These are phyloP conservation scores for Gasterosteus aculeatus DNA, from an alignment of 2,113 vertebrate species.

Conservation along the genomic window DNA sequence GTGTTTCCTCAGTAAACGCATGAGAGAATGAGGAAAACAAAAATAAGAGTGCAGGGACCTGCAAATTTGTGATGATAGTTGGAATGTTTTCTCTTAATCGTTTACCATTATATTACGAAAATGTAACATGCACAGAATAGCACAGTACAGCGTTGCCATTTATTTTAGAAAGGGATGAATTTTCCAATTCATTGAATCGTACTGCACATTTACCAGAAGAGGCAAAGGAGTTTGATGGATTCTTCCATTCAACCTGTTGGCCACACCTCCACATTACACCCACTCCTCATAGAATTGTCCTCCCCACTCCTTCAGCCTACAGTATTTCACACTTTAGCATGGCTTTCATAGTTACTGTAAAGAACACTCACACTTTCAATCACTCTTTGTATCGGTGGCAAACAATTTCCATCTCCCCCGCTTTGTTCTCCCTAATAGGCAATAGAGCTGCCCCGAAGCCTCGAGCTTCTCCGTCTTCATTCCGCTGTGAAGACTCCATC, in stretches of 20 bases:
- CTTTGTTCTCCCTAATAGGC: constrained; percentile 66
- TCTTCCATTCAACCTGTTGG: constrained; percentile 67
- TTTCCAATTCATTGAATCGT: constrained; percentile 59
- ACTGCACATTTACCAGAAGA: constrained; percentile 56
- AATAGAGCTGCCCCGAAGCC: constrained; percentile 60
- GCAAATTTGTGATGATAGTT: background rate
- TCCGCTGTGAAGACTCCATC: constrained; percentile 76
- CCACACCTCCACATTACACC: constrained; percentile 57
- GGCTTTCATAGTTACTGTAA: constrained; percentile 60
- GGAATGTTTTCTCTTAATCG: background rate
- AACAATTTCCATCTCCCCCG: constrained; percentile 64
- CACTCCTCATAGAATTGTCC: constrained; percentile 6
- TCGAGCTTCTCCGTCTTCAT: constrained; percentile 66
- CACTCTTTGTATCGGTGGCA: constrained; percentile 59
- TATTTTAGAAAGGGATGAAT: constrained; percentile 38
- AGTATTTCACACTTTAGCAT: constrained; percentile 39
- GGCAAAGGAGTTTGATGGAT: constrained; percentile 64
- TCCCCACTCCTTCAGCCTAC: constrained; percentile 36
- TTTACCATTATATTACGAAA: background rate
- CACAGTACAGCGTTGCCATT: background rate
- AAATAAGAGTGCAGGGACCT: background rate
- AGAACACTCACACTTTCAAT: constrained; percentile 48
- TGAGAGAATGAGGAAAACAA: background rate
- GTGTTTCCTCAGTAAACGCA: too few species aligned
- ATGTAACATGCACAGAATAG: background rate